Percentiles rank a stretch among this genome's conserved stretches.
Evolutionary conservation across 2,888 invertebrate species (phyloP).

Genomic region (Chorisops tibialis): DNA sequence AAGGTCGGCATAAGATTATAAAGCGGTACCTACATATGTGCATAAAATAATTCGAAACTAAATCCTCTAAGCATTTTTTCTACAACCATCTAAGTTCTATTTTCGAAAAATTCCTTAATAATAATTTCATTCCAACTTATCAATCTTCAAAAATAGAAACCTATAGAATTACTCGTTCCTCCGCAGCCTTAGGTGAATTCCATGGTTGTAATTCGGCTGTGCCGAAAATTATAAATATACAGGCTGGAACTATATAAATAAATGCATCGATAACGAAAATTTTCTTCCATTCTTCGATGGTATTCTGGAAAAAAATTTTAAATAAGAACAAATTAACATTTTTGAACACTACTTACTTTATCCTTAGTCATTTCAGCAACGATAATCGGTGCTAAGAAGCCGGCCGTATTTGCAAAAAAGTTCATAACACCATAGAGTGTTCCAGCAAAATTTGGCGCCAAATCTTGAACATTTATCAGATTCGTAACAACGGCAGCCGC

Average conservation of each 20-base stretch:
- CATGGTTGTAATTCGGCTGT: slow-evolving; percentile 68
- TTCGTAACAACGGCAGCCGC: slow-evolving; percentile 62
- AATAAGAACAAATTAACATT: slow-evolving; percentile 5
- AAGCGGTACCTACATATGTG: too few species aligned
- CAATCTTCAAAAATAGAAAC: too few species aligned
- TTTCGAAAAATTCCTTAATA: too few species aligned
- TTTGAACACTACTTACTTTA: slow-evolving; percentile 51
- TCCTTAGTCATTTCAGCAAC: slow-evolving; percentile 61
- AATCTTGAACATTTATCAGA: slow-evolving; percentile 64
- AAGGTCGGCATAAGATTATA: too few species aligned
- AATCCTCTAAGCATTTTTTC: too few species aligned
- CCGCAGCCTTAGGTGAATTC: slow-evolving; percentile 53
- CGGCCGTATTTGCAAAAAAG: slow-evolving; percentile 66
- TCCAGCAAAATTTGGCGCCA: slow-evolving; percentile 71
- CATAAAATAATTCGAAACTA: too few species aligned
- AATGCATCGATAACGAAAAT: slow-evolving; percentile 71
- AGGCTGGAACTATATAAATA: slow-evolving; percentile 65
- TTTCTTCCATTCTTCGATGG: slow-evolving; percentile 70
- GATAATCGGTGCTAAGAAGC: slow-evolving; percentile 67
- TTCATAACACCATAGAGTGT: slow-evolving; percentile 72
- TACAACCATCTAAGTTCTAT: too few species aligned
- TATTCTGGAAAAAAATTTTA: slow-evolving; percentile 56
- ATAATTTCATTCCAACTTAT: too few species aligned
- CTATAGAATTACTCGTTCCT: too few species aligned
- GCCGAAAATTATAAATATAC: slow-evolving; percentile 69